Conservation (phyloP, 2,888 invertebrate genomes). For the Ectropis crepuscularia region DNA sequence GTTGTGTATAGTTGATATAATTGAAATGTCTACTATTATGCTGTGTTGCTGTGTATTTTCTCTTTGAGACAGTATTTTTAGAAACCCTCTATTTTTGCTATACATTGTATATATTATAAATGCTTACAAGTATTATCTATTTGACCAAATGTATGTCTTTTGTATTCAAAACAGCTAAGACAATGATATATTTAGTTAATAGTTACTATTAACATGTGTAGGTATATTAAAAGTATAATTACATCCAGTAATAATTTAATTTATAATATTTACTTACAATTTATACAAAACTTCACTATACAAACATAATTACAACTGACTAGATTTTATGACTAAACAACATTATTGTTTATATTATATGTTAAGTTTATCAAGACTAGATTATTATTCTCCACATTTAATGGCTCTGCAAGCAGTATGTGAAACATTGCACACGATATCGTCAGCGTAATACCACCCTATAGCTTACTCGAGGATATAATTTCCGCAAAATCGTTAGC, state of each 20-base stretch:
- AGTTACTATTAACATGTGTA: neutral
- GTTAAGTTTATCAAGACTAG: constrained; percentile 1
- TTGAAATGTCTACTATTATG: too few relatives aligned
- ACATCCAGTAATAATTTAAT: neutral
- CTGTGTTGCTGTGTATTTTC: too few relatives aligned
- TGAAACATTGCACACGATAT: neutral
- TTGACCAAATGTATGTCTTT: too few relatives aligned
- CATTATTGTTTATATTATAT: too few relatives aligned
- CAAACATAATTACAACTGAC: constrained; percentile 32
- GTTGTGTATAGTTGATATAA: too few relatives aligned
- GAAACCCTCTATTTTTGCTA: too few relatives aligned
- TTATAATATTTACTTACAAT: constrained; percentile 30
- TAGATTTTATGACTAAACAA: constrained; percentile 24
- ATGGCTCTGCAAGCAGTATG: neutral
- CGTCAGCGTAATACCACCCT: too few relatives aligned
- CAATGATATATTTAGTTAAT: neutral
- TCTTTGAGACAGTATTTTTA: too few relatives aligned
- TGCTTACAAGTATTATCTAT: too few relatives aligned
- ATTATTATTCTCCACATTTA: neutral
- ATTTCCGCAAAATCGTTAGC: too few relatives aligned
- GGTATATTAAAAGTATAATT: neutral
- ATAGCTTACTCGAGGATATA: too few relatives aligned
- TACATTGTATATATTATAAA: too few relatives aligned
- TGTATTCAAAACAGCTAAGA: neutral
- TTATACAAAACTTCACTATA: constrained; percentile 24